phyloP scores from a whole-genome alignment of 2,113 vertebrate genomes.

The Nerophis ophidion region DNA sequence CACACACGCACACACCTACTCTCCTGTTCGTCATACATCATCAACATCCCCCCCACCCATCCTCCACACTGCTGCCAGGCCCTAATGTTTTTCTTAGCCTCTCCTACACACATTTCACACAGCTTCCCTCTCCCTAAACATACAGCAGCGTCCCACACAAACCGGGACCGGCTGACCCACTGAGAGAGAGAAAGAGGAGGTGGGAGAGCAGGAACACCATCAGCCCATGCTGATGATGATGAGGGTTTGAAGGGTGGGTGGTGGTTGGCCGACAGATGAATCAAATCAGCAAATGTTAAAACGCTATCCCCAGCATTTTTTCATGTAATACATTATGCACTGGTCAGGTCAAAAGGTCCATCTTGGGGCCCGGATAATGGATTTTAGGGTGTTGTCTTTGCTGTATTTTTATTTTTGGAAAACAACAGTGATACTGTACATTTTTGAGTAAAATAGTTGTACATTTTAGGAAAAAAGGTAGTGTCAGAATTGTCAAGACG shows the following conservation, averaged over 20 bases:
- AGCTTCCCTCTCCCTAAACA: slow-evolving; percentile 63
- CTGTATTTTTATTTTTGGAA: too few species aligned
- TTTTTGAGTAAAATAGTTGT: too few species aligned
- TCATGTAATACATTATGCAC: too few species aligned
- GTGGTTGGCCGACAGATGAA: neutral
- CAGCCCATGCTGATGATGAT: neutral
- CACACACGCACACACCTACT: slow-evolving; percentile 49
- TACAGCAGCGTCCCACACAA: slow-evolving; percentile 64
- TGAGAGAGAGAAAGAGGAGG: slow-evolving; percentile 61
- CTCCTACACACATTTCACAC: slow-evolving; percentile 81
- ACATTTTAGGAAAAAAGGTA: too few species aligned
- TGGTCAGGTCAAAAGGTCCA: too few species aligned
- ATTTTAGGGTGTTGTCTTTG: too few species aligned
- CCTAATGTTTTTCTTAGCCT: slow-evolving; percentile 75
- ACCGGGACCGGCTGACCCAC: slow-evolving; percentile 63
- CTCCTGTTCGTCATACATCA: slow-evolving; percentile 50
- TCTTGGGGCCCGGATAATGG: too few species aligned
- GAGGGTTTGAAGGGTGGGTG: slow-evolving; percentile 4
- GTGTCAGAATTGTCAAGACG: too few species aligned
- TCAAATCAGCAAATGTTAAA: slow-evolving; percentile 25
- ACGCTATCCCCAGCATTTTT: neutral
- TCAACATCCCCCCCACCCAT: slow-evolving; percentile 34
- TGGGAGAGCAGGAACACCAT: slow-evolving; percentile 50
- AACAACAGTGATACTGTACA: too few species aligned
- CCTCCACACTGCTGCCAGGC: slow-evolving; percentile 60